Conservation (phyloP, 2,888 invertebrate species). For the Aproaerema taeniolella region DNA sequence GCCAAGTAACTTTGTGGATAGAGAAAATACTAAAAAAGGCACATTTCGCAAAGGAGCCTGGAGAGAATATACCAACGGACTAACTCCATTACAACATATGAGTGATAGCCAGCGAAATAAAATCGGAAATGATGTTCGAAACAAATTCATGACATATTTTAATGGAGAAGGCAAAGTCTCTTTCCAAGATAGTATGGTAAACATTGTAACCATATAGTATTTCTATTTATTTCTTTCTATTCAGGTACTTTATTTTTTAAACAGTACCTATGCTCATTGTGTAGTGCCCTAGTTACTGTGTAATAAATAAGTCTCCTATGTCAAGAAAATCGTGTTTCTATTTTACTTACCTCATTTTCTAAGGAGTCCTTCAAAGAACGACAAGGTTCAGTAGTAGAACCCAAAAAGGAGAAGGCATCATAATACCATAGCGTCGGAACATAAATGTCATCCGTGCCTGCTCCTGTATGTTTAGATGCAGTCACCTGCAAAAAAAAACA, state of each 20-base stretch:
- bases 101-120: slow-evolving; percentile 8
- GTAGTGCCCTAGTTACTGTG: not conserved
- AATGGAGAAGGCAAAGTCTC: slow-evolving; percentile 13
- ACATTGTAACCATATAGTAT: slow-evolving; percentile 7
- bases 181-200: slow-evolving; percentile 20
- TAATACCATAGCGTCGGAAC: slow-evolving; percentile 16
- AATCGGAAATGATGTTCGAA: slow-evolving; percentile 8
- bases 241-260: not conserved
- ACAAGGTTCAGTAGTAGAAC: slow-evolving; percentile 12
- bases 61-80: slow-evolving; percentile 5
- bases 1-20: slow-evolving; percentile 8
- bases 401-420: slow-evolving; percentile 15
- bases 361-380: slow-evolving; percentile 12
- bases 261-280: not conserved
- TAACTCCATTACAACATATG: not conserved
- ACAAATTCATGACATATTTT: slow-evolving; percentile 14
- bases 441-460: slow-evolving; percentile 12
- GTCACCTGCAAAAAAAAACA: slow-evolving; percentile 3
- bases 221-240: not conserved
- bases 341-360: slow-evolving; percentile 13
- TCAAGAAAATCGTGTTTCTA: not conserved
- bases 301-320: not conserved
- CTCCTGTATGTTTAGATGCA: slow-evolving; percentile 10
- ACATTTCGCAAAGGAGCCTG: slow-evolving; percentile 8
- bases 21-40: slow-evolving; percentile 7